phyloP scores from a whole-genome alignment of 2,888 invertebrate species.

The Stegana nigrithorax region DNA sequence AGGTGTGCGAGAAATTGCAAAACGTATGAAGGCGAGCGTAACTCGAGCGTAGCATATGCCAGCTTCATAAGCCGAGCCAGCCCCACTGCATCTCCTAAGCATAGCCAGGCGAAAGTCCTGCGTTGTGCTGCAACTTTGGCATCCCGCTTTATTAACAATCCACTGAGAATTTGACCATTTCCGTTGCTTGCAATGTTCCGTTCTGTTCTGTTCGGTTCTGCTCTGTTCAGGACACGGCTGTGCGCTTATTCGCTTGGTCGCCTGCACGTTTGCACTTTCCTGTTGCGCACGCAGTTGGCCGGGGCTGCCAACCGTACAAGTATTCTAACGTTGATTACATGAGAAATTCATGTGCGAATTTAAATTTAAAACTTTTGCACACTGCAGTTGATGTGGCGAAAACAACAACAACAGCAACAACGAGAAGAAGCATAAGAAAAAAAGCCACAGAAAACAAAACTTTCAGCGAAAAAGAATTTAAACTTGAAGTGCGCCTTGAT shows the following conservation, averaged over 20 bases:
- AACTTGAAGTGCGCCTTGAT: conserved; percentile 14
- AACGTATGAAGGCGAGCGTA: neutral
- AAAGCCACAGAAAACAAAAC: too few relatives aligned
- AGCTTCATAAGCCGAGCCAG: conserved; percentile 26
- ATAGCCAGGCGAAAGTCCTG: conserved; percentile 18
- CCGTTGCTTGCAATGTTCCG: conserved; percentile 27
- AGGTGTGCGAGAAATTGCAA: neutral
- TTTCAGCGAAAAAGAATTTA: too few relatives aligned
- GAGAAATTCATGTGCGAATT: conserved; percentile 58
- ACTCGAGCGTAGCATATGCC: neutral
- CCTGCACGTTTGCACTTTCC: neutral
- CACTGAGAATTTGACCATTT: conserved; percentile 34
- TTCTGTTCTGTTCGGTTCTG: neutral
- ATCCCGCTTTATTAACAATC: conserved; percentile 55
- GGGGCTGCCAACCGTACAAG: too few relatives aligned
- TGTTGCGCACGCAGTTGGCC: neutral
- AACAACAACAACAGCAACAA: neutral
- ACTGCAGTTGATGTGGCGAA: conserved; percentile 14
- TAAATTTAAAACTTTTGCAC: conserved; percentile 45
- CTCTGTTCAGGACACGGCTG: too few relatives aligned
- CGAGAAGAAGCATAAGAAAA: neutral
- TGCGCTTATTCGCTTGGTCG: neutral
- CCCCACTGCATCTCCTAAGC: neutral
- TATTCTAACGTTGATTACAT: conserved; percentile 46
- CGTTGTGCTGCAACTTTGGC: conserved; percentile 28